Base-by-base conservation (phyloP, 1,140 invertebrate species). In the Drosophila baimaii region DNA sequence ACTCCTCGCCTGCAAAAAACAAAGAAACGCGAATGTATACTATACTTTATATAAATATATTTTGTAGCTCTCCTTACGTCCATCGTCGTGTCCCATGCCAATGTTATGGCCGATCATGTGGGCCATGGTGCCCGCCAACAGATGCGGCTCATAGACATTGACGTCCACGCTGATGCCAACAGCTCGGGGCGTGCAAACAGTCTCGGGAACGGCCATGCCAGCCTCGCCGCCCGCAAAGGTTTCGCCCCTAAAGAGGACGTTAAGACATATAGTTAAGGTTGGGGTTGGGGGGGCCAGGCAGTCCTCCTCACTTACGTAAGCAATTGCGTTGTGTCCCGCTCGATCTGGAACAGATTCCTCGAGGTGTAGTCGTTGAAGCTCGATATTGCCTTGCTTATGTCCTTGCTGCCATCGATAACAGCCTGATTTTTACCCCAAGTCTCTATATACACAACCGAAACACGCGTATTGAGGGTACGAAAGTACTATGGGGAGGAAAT, bases 41-140 rank as follows among this genome's bases (percentile, higher is more conserved):
- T n/a, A n/a, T n/a, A n/a, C n/a, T 3, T 17, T 13, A 29, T 13
- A 25, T 7, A 49, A 27, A 17, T 17, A 54, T 13, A 13, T 5
- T n/a, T n/a, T n/a, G 31, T 33, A 33, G 5, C 31, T 13, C 23
- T 81, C 94, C 94, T 95, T 93, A 94, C 96, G 94, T 61, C 95
- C 96, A 82, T 98, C 96, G 92, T 99, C 98, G 93, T 99, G 98
- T 3, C 95, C 95, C 96, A 98, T 97, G 90, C 98, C 98, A 73
- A 99, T 96, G 92, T 98, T 99, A 88, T 99, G 98, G 17, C 98
- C 98, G 80, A 98, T 97, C 97, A 98, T 98, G 91, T 99, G 98
- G 12, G 97, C 97, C 95, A 99, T 96, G 15, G 97, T 98, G 10
- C 97, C 97, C 2, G 97, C 98, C 17, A 98, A 93, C 15, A 99